Conservation (phyloP, 1,140 invertebrate genomes). For the Notospermus geniculatus region DNA sequence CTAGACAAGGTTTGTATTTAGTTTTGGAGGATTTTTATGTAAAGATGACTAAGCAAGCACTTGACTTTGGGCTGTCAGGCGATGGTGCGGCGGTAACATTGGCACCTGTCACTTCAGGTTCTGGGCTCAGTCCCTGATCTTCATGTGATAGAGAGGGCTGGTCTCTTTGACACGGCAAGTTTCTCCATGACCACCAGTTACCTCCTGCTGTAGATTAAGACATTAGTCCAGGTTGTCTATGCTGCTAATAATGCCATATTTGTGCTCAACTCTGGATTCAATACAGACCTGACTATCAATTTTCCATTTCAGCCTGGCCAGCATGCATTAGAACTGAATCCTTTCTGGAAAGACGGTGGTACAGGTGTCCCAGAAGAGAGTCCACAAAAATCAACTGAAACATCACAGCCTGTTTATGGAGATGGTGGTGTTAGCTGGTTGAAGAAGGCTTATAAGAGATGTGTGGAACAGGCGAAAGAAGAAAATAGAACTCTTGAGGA, state of each 20-base stretch:
- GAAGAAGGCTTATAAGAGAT: conserved; percentile 61
- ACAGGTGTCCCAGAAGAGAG: conserved; percentile 67
- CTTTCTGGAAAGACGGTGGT: conserved; percentile 88
- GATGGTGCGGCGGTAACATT: too few relatives aligned
- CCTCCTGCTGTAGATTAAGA: neutral
- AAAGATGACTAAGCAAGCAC: too few relatives aligned
- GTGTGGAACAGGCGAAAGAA: conserved; percentile 62
- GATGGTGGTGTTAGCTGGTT: conserved; percentile 60
- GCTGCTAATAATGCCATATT: too few relatives aligned
- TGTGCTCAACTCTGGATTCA: too few relatives aligned
- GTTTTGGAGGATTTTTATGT: too few relatives aligned
- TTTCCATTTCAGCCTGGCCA: conserved; percentile 68
- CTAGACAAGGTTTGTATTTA: conserved; percentile 18
- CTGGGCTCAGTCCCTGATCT: too few relatives aligned
- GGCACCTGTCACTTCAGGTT: too few relatives aligned
- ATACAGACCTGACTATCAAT: too few relatives aligned
- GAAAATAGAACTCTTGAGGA: conserved; percentile 62
- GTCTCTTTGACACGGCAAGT: too few relatives aligned
- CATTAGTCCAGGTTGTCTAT: neutral
- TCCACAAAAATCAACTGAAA: conserved; percentile 18
- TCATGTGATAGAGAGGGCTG: too few relatives aligned
- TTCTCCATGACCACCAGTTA: neutral
- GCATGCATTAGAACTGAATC: conserved; percentile 79
- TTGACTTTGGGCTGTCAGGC: too few relatives aligned
- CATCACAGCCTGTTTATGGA: conserved; percentile 15